phyloP scores from a whole-genome alignment of 2,888 invertebrate genomes.

The Tinea semifulvella region DNA sequence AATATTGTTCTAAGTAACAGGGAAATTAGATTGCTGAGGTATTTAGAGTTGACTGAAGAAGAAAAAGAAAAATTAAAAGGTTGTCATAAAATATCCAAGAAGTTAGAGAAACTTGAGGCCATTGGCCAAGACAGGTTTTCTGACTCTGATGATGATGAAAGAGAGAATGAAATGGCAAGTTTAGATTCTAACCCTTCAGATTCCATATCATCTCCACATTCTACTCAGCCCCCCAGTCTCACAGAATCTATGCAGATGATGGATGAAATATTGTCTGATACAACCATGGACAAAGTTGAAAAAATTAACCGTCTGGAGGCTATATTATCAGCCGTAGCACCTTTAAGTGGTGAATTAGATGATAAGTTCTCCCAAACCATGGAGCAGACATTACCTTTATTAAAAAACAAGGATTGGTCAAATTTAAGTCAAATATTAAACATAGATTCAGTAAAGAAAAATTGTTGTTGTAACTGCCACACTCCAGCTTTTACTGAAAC shows the following conservation, averaged over 20 bases:
- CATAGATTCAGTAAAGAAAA: slow-evolving; percentile 50
- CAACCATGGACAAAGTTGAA: slow-evolving; percentile 83
- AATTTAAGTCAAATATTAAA: slow-evolving; percentile 59
- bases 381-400: slow-evolving; percentile 61
- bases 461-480: slow-evolving; percentile 69
- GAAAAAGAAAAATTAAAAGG: slow-evolving; percentile 92
- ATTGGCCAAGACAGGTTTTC: slow-evolving; percentile 80
- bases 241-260: slow-evolving; percentile 92
- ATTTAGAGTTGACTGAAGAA: slow-evolving; percentile 90
- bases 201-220: slow-evolving; percentile 77
- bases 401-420: slow-evolving; percentile 63
- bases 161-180: slow-evolving; percentile 81
- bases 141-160: slow-evolving; percentile 77
- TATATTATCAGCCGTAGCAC: slow-evolving; percentile 81
- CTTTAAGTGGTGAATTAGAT: slow-evolving; percentile 69
- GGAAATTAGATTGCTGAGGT: slow-evolving; percentile 87
- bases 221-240: slow-evolving; percentile 81
- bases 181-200: slow-evolving; percentile 84
- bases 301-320: slow-evolving; percentile 89
- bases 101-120: slow-evolving; percentile 88
- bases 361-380: slow-evolving; percentile 61
- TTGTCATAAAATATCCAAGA: slow-evolving; percentile 91
- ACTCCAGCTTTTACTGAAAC: slow-evolving; percentile 44
- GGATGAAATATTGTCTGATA: slow-evolving; percentile 84
- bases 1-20: slow-evolving; percentile 91